Evolutionary conservation across 1,140 invertebrate genomes (phyloP), one percentile per base, ranked within the genome.

Genomic region (Papilio helenus): DNA sequence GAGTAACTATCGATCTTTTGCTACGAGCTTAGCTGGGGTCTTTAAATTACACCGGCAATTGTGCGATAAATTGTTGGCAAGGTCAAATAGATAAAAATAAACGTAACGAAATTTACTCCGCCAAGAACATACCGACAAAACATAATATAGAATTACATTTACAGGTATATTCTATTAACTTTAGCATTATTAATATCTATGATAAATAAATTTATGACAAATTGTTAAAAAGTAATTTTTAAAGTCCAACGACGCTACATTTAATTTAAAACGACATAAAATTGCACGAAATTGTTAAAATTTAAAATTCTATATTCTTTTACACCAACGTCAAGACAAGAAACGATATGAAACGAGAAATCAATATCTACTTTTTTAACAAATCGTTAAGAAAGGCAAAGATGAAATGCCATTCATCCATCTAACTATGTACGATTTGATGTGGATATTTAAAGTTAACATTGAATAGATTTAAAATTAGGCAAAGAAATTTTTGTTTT

Each of bases 71-170:
- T 49, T 74, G 42, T 26, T 44, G 42, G 51, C 72, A 74, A 74
- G 72, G 72, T 74, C 72, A 26, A 74, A 74, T 26, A 74, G 44
- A 74, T 74, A 42, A 26, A 74, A 26, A 46, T 46, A 74, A 23
- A 42, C 39, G 72, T 49, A 49, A 34, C n/a, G n/a, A 49, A 46
- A 74, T 74, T 74, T 26, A 74, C 39, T 51, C 72, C 72, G 72
- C 39, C 72, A 26, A 74, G 23, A 44, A 29, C 12, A 29, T 68
- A 34, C 61, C 26, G 61, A 68, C 26, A 65, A 68, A 68, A 68
- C 61, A 68, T 68, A 68, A 68, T 68, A 68, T 16, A 16, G 14
- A 29, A 68, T 34, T 29, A 18, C 34, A 29, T 29, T 29, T 68
- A 68, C 14, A 29, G 16, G 34, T 61, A 10, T 61, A 9, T 18